A percentile compares a stretch with the other conserved stretches of the same genome.
Evolutionary conservation across 1,140 invertebrate genomes (phyloP).

Genomic region (Pinna nobilis): DNA sequence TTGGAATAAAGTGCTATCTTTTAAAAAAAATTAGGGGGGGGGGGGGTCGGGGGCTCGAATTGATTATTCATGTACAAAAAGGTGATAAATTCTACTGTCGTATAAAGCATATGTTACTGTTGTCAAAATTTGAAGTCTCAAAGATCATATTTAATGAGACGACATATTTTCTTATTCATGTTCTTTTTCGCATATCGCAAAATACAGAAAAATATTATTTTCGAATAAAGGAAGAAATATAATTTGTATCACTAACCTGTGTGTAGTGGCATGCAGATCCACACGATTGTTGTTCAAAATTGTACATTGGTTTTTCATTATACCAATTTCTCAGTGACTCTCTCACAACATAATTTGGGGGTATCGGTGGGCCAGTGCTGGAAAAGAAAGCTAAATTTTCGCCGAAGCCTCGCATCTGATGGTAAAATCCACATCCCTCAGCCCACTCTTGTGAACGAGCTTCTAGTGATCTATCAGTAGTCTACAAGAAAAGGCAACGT

Average conservation of each 20-base stretch:
- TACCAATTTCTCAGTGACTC: constrained; percentile 38
- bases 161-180: neutral
- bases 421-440: constrained; percentile 29
- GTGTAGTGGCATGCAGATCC: constrained; percentile 41
- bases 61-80: no score
- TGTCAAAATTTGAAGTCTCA: neutral
- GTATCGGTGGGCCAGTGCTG: constrained; percentile 27
- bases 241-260: constrained; percentile 18
- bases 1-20: no score
- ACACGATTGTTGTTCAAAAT: constrained; percentile 16
- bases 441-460: constrained; percentile 18
- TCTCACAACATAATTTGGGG: constrained; percentile 9
- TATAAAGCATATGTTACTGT: neutral
- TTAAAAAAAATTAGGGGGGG: no score
- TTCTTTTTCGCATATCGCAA: neutral
- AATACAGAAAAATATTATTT: neutral
- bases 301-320: constrained; percentile 18
- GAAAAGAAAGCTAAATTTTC: constrained; percentile 36
- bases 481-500: neutral
- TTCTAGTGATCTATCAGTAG: constrained; percentile 15
- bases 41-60: no score
- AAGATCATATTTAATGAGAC: neutral
- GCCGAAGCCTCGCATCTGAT: constrained; percentile 37
- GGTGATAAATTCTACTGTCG: neutral
- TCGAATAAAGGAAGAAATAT: neutral